Evolutionary conservation across 2,113 vertebrate species (phyloP), one percentile per base, ranked within the genome.

Genomic region (Pedionomus torquatus): DNA sequence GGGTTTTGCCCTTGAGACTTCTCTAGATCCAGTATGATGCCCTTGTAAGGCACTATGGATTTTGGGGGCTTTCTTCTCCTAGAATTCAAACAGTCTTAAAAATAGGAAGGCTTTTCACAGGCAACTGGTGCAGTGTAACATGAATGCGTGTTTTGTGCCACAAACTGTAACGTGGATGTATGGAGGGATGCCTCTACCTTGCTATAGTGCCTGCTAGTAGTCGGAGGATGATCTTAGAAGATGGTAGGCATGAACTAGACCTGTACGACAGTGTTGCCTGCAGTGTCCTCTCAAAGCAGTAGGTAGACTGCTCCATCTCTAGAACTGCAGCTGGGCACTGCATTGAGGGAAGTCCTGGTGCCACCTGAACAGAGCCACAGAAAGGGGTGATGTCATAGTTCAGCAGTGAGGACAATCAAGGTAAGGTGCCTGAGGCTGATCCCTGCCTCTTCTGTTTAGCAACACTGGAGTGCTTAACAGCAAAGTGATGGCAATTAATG

Each of bases 61-160:
- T 71, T 90, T 70, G 46, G 21, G 37, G 13, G 14, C 76, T 91
- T 41, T 10, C n/a, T 57, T 81, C 10, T 13, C 7, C 14, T 0
- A 0, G 41, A 44, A 12, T 61, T 87, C 30, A 72, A 7, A 24
- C 9, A 51, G 12, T 11, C 54, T 69, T 70, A 87, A 76, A 68
- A 80, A 41, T 10, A n/a, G 19, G 75, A 64, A n/a, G 15, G 8
- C 31, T 89, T 76, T 80, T 71, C 0, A 2, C 20, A 54, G 16
- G n/a, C 31, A 35, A 33, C 0, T 1, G 19, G 5, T 13, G 5
- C 49, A 37, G 13, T 12, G 20, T 60, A 49, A 46, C 8, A 12
- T 25, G 23, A 23, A 1, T 3, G 5, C 8, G 2, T 0, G 0
- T 78, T 75, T 54, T 70, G 4, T 43, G 69, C 20, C 1, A 2